Base-by-base conservation (phyloP, 2,797 vertebrate genomes). In the Chloroceryle inda region DNA sequence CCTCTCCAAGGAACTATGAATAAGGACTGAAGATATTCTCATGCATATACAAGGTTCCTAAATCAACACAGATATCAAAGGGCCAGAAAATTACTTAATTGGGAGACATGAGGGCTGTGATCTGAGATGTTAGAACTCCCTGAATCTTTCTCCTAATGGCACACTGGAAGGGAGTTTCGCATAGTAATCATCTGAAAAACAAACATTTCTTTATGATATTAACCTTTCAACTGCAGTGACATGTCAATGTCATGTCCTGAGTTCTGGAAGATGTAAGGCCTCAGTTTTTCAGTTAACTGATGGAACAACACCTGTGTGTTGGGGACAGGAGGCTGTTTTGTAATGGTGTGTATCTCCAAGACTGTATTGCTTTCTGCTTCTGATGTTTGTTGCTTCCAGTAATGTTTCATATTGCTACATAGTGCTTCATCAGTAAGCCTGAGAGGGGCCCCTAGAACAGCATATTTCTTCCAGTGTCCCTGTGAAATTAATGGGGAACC, bases 201-300 rank as follows among this genome's bases (percentile, higher is more conserved):
- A 3, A 44, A 63, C 2, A 2, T 76, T 85, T 69, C 3, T 75
- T 87, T 40, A 11, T 76, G 58, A 27, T 67, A 79, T 3, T 85
- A 82, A 84, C 35, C 55, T 87, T 82, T 87, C 73, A 92, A 53
- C 89, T 89, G 63, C 67, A 89, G 42, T 74, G 66, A 33, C 66
- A 23, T 90, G 71, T 55, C 76, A 77, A 74, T 79, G 72, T 91
- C 29, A 22, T 26, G 91, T 66, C 8, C 58, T 68, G 71, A 85
- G 47, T 90, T 94, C 80, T 96, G 83, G 88, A 77, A 91, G n/a
- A 40, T 9, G 2, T 33, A 12, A 31, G 26, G 49, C 53, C 52
- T 63, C 74, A 44, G 29, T 47, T 77, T 73, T 95, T 49, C 15
- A 63, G 47, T 53, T 82, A 91, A 88, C 37, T 89, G 42, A 45